Base-by-base conservation (phyloP, 2,797 vertebrate genomes). In the Acropternis orthonyx region DNA sequence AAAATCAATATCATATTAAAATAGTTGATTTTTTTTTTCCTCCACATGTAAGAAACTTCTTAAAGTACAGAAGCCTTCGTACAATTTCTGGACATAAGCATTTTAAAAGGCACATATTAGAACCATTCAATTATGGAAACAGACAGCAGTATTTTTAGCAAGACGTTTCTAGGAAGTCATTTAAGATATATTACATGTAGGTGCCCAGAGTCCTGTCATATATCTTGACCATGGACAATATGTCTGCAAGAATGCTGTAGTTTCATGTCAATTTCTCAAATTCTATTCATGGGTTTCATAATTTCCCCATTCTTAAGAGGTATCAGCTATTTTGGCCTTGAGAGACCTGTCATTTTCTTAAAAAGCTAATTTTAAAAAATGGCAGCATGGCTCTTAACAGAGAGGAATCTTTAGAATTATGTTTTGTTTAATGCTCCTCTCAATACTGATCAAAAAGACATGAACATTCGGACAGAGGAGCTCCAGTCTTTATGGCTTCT, bases 171-270 rank as follows among this genome's bases (percentile, higher is more conserved):
- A 94, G 62, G 79, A 86, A 91, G 46, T 49, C 28, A 59, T 80
- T 94, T 75, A 93, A 88, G 91, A 91, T 94, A 90, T 92, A 95
- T 97, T 93, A 85, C 76, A 72, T 12, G 32, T 62, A 86, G 80
- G 82, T 95, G 81, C 56, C 24, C 49, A 61, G 87, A 92, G 76
- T 88, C 52, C 21, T 69, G 49, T 81, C 80, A 92, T 94, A 76
- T 88, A 96, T 96, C 96, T 95, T 92, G 8, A 89, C 34, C 62
- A 68, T 34, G 74, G 66, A 93, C 0, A 2, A 84, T 92, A 91
- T 11, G 41, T 92, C 84, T 89, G 87, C 58, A 77, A 79, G 61
- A 93, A 93, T 66, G 65, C 61, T 77, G 72, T 34, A 85, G 75
- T 77, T 92, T 89, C 81, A 77, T 21, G 65, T 89, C 89, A 77